Evolutionary conservation across 1,140 invertebrate species (phyloP), one percentile per base, ranked within the genome.

Genomic region (Aphaenogaster rudis): DNA sequence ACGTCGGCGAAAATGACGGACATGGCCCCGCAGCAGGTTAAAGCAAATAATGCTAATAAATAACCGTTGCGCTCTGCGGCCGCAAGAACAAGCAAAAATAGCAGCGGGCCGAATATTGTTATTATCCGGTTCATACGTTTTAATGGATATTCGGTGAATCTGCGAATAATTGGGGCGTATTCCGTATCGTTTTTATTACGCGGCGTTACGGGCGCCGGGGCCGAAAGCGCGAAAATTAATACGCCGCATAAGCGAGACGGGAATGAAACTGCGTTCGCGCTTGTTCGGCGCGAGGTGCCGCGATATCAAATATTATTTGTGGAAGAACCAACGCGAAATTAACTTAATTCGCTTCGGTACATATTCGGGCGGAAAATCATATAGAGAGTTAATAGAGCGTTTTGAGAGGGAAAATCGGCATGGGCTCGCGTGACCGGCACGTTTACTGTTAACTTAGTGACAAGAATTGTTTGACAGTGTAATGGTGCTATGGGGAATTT

Each of bases 401-500:
- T 74, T 45, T 61, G 21, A 48, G 52, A 57, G 42, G 1, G 69
- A 61, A 61, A 76, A 76, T 76, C 69, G 54, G 69, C 54, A 33
- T 8, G 52, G 48, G 21, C 42, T 45, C 13, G 57, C 17, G 17
- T 78, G 48, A 57, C 48, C 36, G 64, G 7, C 13, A 39, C 42
- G 36, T 84, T 74, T 74, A 36, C 80, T 84, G 80, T 84, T 84
- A 84, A 84, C 80, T 84, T 84, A 84, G 45, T 54, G 80, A 61
- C 80, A 74, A 74, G 54, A 61, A 84, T 84, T 84, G 52, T 84
- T 84, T 84, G 67, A 61, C 80, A 39, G 21, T 84, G 80, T 84
- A 84, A 84, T 84, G 80, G 69, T 57, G 57, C 50, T 74, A 39
- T 21, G 69, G 33, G 33, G 52, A 61, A 84, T 84, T 82, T 82